Base-by-base conservation (phyloP, 2,888 invertebrate species). In the Aleiodes testaceus region DNA sequence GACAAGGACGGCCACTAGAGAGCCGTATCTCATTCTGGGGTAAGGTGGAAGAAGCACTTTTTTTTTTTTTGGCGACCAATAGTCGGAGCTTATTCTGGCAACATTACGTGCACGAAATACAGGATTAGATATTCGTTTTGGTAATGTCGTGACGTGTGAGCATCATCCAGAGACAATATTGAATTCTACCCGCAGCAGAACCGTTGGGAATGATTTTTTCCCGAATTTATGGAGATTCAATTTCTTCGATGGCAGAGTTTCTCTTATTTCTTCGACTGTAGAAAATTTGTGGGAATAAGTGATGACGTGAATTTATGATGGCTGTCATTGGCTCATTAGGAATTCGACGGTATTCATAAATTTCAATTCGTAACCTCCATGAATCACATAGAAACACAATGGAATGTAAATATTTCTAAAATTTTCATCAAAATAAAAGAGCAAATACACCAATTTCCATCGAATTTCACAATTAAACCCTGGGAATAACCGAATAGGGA, bases 11-110 rank as follows among this genome's bases (percentile, higher is more conserved):
- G 74, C 73, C 75, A 74, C 76, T 44, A 50, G 74, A 76, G 76
- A 50, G 72, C 68, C 73, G 74, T 77, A 73, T 72, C 73, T 77
- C 74, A 76, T 67, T 72, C 42, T 36, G 36, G 59, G 52, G 49
- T 47, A 47, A 53, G 55, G 65, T 70, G 70, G 36, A 36, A 14
- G n/a, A n/a, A n/a, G n/a, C n/a, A 55, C 53, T 26, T 26, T 26
- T 2, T 26, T 26, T 26, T 26, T 26, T 75, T 75, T 72, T 75
- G 75, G 73, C 69, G 65, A 72, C 68, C 73, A 64, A 59, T 59
- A 18, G 59, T 59, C 59, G 36, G 64, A 69, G 47, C 70, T 22
- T 53, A 30, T 65, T 45, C 49, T 61, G 61, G 49, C 49, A 68
- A 61, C 65, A 26, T 55, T 53, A 65, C 47, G 59, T 59, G 70